Evolutionary conservation across 2,797 vertebrate species (phyloP).

Genomic region (Protonibea diacanthus): DNA sequence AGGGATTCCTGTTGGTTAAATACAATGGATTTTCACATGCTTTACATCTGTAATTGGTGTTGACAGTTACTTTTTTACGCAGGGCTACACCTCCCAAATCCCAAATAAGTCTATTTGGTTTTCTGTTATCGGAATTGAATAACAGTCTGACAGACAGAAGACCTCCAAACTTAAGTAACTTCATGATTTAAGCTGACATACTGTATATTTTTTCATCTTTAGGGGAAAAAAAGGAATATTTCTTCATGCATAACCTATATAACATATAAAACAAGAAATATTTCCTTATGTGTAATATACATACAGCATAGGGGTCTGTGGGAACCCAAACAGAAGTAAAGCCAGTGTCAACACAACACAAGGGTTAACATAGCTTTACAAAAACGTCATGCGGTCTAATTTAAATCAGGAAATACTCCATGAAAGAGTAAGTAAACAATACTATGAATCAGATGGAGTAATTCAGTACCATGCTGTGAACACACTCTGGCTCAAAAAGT

Average conservation of each 20-base stretch:
- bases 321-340: conserved; percentile 22
- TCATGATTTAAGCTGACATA: background rate
- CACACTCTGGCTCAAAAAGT: conserved; percentile 1
- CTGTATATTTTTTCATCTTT: background rate
- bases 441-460: background rate
- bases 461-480: no score
- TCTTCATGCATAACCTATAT: no score
- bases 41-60: conserved; percentile 19
- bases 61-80: conserved; percentile 9
- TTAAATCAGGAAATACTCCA: background rate
- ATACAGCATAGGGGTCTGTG: background rate
- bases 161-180: background rate
- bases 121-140: conserved; percentile 6
- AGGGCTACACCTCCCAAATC: conserved; percentile 1
- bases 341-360: conserved; percentile 14
- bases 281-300: background rate
- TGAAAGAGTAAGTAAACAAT: conserved; percentile 2
- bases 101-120: conserved; percentile 15
- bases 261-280: no score
- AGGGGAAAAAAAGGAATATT: no score
- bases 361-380: conserved; percentile 3
- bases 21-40: conserved; percentile 5
- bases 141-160: background rate
- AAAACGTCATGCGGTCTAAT: background rate
- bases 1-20: background rate